A percentile compares a stretch with the other conserved stretches of the same genome.
Evolutionary conservation across 2,113 vertebrate genomes (phyloP).

Genomic region (Aspiorhynchus laticeps): DNA sequence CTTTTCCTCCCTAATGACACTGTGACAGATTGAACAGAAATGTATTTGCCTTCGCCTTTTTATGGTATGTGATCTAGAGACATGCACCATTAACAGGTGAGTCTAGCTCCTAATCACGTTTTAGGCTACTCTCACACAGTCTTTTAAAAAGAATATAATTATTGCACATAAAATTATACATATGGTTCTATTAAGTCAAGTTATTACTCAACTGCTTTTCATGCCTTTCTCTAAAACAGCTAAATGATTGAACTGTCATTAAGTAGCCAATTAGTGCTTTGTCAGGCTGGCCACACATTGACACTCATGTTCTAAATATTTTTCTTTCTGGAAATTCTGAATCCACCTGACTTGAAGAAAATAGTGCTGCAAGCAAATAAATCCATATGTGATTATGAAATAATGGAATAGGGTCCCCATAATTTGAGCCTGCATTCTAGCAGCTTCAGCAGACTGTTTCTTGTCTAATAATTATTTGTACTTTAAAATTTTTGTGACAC

Average conservation of each 20-base stretch:
- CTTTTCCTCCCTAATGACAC: neutral
- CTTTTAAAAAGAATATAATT: neutral
- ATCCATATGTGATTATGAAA: neutral
- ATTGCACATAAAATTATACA: neutral
- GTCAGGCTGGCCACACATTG: neutral
- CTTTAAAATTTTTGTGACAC: neutral
- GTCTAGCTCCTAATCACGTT: neutral
- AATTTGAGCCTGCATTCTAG: neutral
- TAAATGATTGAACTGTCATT: neutral
- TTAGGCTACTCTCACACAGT: neutral
- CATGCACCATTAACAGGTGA: neutral
- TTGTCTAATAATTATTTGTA: neutral
- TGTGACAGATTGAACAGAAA: neutral
- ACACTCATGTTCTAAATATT: neutral
- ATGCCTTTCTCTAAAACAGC: neutral
- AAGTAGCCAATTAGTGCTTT: neutral
- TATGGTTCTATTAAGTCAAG: neutral
- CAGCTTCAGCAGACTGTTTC: neutral
- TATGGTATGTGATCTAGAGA: neutral
- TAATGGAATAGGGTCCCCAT: neutral
- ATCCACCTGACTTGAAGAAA: neutral
- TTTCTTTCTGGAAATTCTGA: neutral
- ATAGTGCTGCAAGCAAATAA: neutral
- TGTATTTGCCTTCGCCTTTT: neutral
- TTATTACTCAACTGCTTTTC: neutral